Base-by-base conservation (phyloP, 2,113 vertebrate genomes). In the Syngnathoides biaculeatus region DNA sequence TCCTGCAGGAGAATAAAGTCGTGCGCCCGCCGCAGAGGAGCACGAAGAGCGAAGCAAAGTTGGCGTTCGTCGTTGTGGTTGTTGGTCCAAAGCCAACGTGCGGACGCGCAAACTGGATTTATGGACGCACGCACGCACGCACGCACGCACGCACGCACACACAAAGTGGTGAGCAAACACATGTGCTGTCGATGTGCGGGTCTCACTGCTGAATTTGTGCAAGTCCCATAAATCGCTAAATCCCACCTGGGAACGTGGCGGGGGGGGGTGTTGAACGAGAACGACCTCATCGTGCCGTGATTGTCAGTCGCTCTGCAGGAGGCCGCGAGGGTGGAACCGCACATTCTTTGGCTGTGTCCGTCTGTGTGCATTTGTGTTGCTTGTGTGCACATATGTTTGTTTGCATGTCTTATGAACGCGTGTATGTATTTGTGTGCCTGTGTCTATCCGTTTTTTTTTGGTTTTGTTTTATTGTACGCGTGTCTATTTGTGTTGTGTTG, bases 391-490 rank as follows among this genome's bases (percentile, higher is more conserved):
- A n/a, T n/a, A n/a, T n/a, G n/a, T n/a, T 65, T 58, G 63, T 65
- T 39, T 68, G 67, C 62, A n/a, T 73, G 26, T 50, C 60, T 67
- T n/a, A n/a, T n/a, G n/a, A n/a, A 60, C 57, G 57, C 69, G 48
- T 59, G 58, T 58, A n/a, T 63, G 5, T 6, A 11, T 73, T 20
- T 20, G 42, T 50, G 65, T 38, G 45, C 69, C 65, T 67, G 0
- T 56, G 6, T 61, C 5, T 68, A 61, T 43, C 12, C 10, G 8
- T 43, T 3, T 6, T 43, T 43, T n/a, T n/a, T n/a, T n/a, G n/a
- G n/a, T n/a, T n/a, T n/a, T n/a, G n/a, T n/a, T n/a, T n/a, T n/a
- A n/a, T n/a, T n/a, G n/a, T n/a, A n/a, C n/a, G n/a, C n/a, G n/a
- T n/a, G n/a, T n/a, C n/a, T n/a, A n/a, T n/a, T n/a, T n/a, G n/a